Conservation (phyloP, 2,113 vertebrate genomes). For the Cheilinus undulatus region DNA sequence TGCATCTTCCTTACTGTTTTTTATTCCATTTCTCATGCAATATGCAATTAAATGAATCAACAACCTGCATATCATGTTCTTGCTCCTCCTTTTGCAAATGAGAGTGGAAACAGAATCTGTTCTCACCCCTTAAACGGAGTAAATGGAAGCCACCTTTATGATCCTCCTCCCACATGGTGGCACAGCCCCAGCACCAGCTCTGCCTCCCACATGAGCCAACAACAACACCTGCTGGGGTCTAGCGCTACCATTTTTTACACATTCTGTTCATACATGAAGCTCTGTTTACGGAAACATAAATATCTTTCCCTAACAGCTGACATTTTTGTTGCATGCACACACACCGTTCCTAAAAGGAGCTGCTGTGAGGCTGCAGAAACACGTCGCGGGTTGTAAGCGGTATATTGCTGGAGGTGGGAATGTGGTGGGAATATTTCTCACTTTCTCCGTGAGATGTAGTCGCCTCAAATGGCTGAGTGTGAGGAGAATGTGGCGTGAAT, state of each 20-base stretch:
- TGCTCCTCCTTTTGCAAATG: slow-evolving; percentile 25
- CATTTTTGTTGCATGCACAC: slow-evolving; percentile 2
- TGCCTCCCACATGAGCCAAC: slow-evolving; percentile 49
- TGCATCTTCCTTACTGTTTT: not conserved
- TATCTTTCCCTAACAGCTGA: slow-evolving; percentile 30
- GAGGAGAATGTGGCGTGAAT: slow-evolving; percentile 38
- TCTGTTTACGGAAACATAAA: slow-evolving; percentile 16
- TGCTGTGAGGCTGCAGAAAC: slow-evolving; percentile 36
- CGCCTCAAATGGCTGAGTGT: slow-evolving; percentile 31
- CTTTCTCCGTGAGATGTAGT: slow-evolving; percentile 32
- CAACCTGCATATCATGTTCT: slow-evolving; percentile 16
- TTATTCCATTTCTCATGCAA: not conserved
- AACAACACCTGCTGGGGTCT: slow-evolving; percentile 53
- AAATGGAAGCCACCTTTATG: slow-evolving; percentile 31
- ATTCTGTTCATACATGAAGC: not conserved
- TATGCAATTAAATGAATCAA: not conserved
- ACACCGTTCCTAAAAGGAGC: slow-evolving; percentile 26
- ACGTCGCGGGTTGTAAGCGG: slow-evolving; percentile 39
- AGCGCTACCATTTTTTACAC: slow-evolving; percentile 14
- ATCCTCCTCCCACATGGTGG: slow-evolving; percentile 12
- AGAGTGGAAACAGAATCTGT: not conserved
- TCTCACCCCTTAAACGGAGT: not conserved
- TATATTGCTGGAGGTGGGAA: slow-evolving; percentile 42
- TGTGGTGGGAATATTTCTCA: slow-evolving; percentile 51
- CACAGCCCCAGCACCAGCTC: slow-evolving; percentile 48